Percentiles rank a stretch among this genome's conserved stretches.
phyloP scores from a whole-genome alignment of 2,113 vertebrate species.

The Corythornis cristatus region DNA sequence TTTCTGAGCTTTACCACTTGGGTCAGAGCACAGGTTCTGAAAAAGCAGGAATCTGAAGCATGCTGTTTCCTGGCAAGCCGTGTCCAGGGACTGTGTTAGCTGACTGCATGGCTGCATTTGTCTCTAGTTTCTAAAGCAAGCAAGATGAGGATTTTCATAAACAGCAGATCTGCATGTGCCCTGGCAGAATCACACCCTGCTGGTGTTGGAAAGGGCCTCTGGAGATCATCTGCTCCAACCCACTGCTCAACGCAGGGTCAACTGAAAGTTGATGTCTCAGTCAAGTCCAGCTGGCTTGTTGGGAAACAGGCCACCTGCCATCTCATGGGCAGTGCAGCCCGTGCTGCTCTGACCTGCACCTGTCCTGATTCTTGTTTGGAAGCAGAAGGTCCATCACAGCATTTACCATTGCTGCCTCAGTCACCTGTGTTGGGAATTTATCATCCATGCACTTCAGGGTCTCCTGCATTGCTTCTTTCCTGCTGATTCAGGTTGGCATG shows the following conservation, averaged over 20 bases:
- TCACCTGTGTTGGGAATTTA: not conserved
- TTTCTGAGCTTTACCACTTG: not conserved
- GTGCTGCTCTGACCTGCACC: not conserved
- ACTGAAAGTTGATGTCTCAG: not conserved
- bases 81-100: fast-evolving
- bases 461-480: not conserved
- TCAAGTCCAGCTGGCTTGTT: not conserved
- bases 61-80: not conserved
- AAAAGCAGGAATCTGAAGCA: not conserved
- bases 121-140: not conserved
- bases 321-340: not conserved
- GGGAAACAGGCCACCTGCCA: not conserved
- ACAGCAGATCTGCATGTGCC: not conserved
- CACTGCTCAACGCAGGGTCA: not conserved
- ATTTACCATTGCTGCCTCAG: not conserved
- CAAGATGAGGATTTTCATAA: not conserved
- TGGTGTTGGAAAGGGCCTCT: not conserved
- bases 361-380: not conserved
- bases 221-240: not conserved
- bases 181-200: not conserved
- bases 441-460: not conserved
- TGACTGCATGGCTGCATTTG: not conserved
- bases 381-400: not conserved
- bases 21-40: not conserved
- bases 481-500: not conserved